Base-by-base conservation (phyloP, 1,140 invertebrate genomes). In the Drosophila sechellia region DNA sequence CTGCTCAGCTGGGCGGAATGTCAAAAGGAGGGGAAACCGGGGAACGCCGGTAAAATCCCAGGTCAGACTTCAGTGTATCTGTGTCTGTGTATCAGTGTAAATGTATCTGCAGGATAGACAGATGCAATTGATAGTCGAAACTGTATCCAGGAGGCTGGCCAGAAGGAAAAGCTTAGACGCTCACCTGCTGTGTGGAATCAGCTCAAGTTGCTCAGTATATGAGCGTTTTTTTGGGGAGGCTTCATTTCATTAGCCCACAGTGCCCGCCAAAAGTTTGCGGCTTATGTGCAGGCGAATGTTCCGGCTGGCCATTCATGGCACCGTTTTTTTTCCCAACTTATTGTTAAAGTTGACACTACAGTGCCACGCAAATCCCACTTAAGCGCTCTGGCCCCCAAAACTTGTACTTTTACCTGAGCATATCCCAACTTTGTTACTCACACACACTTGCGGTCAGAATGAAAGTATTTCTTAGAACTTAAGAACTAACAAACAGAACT, bases 331-430 rank as follows among this genome's bases (percentile, higher is more conserved):
- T 40, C 48, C 48, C 65, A 87, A 87, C 84, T 87, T 87, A 83
- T 87, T 87, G 83, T 87, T 87, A 89, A 87, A 87, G 83, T 87
- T 87, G 84, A 77, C 84, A 87, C 83, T 83, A 77, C 87, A 87
- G 83, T 83, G 79, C 60, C 76, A 79, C 79, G 79, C 83, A 87
- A 87, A 87, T 87, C 84, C 83, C 83, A 87, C 84, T 87, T 83
- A 87, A 87, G 83, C 72, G 83, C 84, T 87, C 53, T 81, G 50
- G 12, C 35, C 15, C n/a, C 46, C 53, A 46, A 64, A 60, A 80
- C 77, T 77, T 80, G 37, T 46, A 57, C 66, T 77, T 81, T 64
- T 76, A 70, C 61, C 60, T 69, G 17, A 56, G 58, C 49, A 55
- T 57, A 42, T 52, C 49, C 50, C 17, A 63, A 63, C 48, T 42